These are phyloP conservation scores for Solenodon paradoxus DNA, from an alignment of 2,113 vertebrate genomes.

Conservation along the genomic window DNA sequence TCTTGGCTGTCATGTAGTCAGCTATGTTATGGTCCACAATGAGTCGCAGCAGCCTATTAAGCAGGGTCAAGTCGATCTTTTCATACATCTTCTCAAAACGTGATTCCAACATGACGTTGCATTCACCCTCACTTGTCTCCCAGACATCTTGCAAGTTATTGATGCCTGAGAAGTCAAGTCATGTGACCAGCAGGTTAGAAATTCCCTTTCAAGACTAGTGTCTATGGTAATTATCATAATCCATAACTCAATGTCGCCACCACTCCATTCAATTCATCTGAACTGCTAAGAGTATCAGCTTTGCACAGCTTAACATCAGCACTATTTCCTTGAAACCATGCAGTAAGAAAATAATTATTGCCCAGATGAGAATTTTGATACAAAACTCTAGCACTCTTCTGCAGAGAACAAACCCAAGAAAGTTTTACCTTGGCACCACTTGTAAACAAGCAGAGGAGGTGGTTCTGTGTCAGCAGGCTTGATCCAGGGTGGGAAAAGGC, in stretches of 20 bases:
- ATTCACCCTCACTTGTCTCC: conserved; percentile 97
- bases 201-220: not conserved
- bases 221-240: not conserved
- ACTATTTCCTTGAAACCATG: not conserved
- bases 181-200: not conserved
- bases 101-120: conserved; percentile 99
- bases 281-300: not conserved
- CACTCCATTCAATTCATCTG: not conserved
- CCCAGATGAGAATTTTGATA: not conserved
- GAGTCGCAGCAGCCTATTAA: conserved; percentile 97
- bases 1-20: conserved; percentile 99
- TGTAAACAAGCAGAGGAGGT: conserved; percentile 96
- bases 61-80: conserved; percentile 98
- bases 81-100: conserved; percentile 99
- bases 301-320: not conserved
- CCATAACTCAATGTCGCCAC: not conserved
- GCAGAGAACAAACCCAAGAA: not conserved
- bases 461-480: conserved; percentile 99
- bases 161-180: conserved; percentile 86
- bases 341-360: not conserved
- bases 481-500: conserved; percentile 98
- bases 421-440: conserved; percentile 97
- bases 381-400: not conserved
- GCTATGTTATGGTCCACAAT: conserved; percentile 99
- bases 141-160: conserved; percentile 99